Evolutionary conservation across 2,888 invertebrate species (phyloP), one percentile per base, ranked within the genome.

Genomic region (Limnephilus auricula): DNA sequence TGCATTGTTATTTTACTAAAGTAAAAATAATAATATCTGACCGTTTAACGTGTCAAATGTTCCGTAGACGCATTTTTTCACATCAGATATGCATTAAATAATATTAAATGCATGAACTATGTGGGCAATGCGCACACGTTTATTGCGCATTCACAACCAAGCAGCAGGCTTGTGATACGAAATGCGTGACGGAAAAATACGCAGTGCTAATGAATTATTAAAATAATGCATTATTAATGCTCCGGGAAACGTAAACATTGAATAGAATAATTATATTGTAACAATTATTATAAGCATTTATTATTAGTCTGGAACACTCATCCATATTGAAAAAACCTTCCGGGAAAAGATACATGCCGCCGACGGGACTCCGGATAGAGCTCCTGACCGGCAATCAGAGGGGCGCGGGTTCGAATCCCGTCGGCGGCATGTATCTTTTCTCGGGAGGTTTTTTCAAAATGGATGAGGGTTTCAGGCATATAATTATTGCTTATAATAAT

Each of bases 81-180:
- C 82, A 82, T 82, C 37, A 31, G 82, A 82, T 65, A 65, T 65
- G 65, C 65, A n/a, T 65, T 65, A 65, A 50, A 50, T 50, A 18
- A 50, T 18, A 18, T 50, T 40, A 40, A 65, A 65, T 65, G 25
- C n/a, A 65, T 65, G n/a, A 25, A 65, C 9, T 65, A n/a, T n/a
- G 65, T 25, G 25, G 18, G 5, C 4, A 50, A 65, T 65, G 65
- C 65, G 25, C 65, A 6, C 65, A 65, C 25, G 25, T 65, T 65
- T 65, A 65, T n/a, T n/a, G 25, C 25, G 65, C 65, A 65, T 65
- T 65, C 9, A 65, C 65, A 65, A 65, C 9, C 65, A 25, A 18
- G 9, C 65, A 10, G 9, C 65, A 65, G 65, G 9, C 65, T n/a
- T 65, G 2, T 25, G 65, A 25, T 25, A n/a, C 5, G 9, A 65